Conservation (phyloP, 2,113 vertebrate genomes). For the Anseranas semipalmata region DNA sequence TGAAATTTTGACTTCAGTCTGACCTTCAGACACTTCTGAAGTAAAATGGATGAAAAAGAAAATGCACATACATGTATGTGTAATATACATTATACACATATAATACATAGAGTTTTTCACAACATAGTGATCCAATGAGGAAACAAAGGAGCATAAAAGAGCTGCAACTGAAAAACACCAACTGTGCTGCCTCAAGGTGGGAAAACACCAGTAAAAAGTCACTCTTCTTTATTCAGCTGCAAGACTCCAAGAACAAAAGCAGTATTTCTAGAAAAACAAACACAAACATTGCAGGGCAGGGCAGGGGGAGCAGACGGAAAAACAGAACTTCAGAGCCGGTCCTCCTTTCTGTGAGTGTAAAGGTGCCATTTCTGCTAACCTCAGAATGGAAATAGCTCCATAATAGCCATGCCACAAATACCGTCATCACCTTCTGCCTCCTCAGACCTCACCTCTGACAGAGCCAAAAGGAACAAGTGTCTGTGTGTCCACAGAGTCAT, state of each 20-base stretch:
- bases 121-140: neutral
- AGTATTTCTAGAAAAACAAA: neutral
- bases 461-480: neutral
- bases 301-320: neutral
- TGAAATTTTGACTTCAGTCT: neutral
- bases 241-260: neutral
- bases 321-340: neutral
- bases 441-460: neutral
- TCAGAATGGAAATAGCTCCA: neutral
- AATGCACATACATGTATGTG: neutral
- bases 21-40: neutral
- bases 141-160: neutral
- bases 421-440: rapidly evolving
- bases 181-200: neutral
- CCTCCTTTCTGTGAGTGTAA: neutral
- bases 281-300: neutral
- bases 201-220: neutral
- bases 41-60: neutral
- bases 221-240: neutral
- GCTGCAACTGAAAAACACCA: neutral
- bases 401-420: neutral
- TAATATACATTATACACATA: neutral
- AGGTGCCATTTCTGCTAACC: neutral
- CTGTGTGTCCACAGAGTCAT: neutral
- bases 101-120: neutral